Percentiles rank a stretch among this genome's conserved stretches.
Conservation (phyloP, 2,113 vertebrate species). For the Nettapus auritus region DNA sequence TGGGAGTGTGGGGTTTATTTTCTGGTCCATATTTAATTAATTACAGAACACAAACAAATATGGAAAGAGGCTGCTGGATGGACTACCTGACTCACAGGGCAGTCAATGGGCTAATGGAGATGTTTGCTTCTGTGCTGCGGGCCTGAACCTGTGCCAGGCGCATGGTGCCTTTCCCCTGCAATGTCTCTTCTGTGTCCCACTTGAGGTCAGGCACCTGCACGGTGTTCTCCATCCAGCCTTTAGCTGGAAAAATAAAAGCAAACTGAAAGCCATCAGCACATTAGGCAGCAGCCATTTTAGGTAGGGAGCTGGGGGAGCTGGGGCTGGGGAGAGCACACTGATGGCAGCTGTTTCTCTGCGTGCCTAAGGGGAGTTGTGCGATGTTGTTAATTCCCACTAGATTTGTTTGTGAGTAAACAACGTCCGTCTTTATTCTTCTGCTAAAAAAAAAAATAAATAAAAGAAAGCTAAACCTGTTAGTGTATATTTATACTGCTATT, state of each 20-base stretch:
- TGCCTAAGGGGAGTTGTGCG: rapidly evolving
- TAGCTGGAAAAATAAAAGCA: not conserved
- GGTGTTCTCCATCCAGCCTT: not conserved
- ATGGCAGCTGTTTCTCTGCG: rapidly evolving
- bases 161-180: not conserved
- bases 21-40: conserved; percentile 1
- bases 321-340: not conserved
- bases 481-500: not conserved
- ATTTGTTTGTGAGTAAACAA: not conserved
- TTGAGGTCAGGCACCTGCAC: rapidly evolving
- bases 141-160: not conserved
- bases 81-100: not conserved
- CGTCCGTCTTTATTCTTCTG: not conserved
- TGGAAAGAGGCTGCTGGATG: not conserved
- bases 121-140: not conserved
- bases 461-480: not conserved
- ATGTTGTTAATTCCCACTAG: not conserved
- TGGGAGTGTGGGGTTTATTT: not conserved
- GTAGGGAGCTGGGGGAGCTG: not conserved
- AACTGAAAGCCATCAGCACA: not conserved
- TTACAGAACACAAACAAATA: not conserved
- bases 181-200: not conserved
- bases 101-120: not conserved
- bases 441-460: not conserved
- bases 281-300: not conserved